Base-by-base conservation (phyloP, 2,113 vertebrate genomes). In the Bos indicus region DNA sequence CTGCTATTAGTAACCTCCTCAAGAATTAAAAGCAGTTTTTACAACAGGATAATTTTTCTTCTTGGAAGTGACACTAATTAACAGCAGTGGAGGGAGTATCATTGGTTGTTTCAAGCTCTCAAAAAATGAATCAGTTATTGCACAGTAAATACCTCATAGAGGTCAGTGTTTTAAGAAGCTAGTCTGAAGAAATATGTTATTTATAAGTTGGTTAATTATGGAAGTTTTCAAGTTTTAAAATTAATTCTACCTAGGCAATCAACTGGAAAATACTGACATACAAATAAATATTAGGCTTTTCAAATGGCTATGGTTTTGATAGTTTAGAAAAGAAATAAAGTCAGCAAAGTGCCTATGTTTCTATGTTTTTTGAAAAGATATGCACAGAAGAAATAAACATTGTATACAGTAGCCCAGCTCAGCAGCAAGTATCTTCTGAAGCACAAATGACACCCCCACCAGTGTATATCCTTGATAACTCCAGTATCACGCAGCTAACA, bases 131-230 rank as follows among this genome's bases (percentile, higher is more conserved):
- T 99, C 98, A 98, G 98, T 98, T 99, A 99, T 99, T 99, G 99
- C 99, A 99, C 99, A 99, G 98, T 99, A 99, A 99, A 98, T 98
- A 99, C 99, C 99, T 99, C 99, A 99, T 48, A 98, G 99, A 99
- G 99, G 99, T 99, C 99, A 99, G 98, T 99, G 98, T 98, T 98
- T 98, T 92, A 98, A 98, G 98, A 98, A 98, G 96, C 95, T 97
- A 99, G 93, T 94, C 77, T 97, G 97, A 98, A 98, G 36, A 74
- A 93, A 40, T 12, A 90, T 97, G 98, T 98, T 98, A 99, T 97
- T 98, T 98, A 98, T 98, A 98, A 98, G 96, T 51, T 90, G 97
- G 96, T 97, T 98, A 98, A 0, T 7, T 97, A 83, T 98, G 97
- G 96, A 98, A 98, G 96, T 98, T 96, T 99, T 99, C 99, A 99